phyloP scores from a whole-genome alignment of 2,113 vertebrate genomes.

The Serilophus lunatus region DNA sequence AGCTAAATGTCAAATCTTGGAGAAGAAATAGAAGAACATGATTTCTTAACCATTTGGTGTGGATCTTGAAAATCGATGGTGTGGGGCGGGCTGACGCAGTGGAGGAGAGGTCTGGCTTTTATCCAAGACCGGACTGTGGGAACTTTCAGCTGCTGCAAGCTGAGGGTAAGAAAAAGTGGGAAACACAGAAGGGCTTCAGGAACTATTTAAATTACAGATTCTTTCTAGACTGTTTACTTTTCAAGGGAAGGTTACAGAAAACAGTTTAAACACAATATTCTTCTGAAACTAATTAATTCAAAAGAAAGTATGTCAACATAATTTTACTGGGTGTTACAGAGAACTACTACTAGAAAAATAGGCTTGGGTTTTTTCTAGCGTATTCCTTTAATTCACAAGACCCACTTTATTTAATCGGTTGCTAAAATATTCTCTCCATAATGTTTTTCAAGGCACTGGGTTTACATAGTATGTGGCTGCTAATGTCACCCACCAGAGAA shows the following conservation, averaged over 20 bases:
- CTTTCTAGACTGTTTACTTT: slow-evolving; percentile 11
- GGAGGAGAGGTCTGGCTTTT: background rate
- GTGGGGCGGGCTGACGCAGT: accelerated
- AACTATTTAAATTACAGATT: background rate
- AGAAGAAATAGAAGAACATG: background rate
- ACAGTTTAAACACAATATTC: background rate
- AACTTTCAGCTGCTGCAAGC: background rate
- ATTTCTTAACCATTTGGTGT: background rate
- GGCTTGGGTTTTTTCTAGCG: background rate
- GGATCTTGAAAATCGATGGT: background rate
- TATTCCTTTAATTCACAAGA: background rate
- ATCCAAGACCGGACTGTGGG: slow-evolving; percentile 2
- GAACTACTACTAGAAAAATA: background rate
- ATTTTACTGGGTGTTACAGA: background rate
- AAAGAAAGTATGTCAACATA: background rate
- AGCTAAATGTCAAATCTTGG: background rate
- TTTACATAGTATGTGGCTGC: background rate
- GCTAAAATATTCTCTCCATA: background rate
- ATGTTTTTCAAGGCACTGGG: background rate
- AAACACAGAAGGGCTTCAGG: background rate
- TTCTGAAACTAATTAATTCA: background rate
- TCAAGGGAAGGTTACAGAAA: background rate
- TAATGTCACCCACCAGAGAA: background rate
- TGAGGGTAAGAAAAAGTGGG: background rate
- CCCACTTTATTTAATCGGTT: background rate